These are phyloP conservation scores for Ellobium chinense DNA, from an alignment of 2,888 invertebrate species.

Conservation along the genomic window DNA sequence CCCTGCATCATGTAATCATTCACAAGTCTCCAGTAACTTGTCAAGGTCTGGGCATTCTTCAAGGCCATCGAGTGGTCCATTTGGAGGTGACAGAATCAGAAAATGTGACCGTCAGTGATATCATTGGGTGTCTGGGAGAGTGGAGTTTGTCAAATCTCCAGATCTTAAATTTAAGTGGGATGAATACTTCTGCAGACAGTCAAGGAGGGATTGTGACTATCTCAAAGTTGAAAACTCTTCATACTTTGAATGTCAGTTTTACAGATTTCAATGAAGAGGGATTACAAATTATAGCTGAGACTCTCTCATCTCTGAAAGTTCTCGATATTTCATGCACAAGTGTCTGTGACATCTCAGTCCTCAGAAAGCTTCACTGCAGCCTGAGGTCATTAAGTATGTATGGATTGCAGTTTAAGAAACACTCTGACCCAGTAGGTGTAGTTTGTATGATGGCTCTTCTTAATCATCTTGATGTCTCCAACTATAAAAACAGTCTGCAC, in stretches of 20 bases:
- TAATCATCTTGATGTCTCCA: constrained; percentile 82
- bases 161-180: constrained; percentile 83
- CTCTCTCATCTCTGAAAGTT: constrained; percentile 83
- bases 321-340: constrained; percentile 85
- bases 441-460: constrained; percentile 81
- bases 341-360: constrained; percentile 83
- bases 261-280: constrained; percentile 86
- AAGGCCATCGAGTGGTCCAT: constrained; percentile 83
- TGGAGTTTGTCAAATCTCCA: constrained; percentile 84
- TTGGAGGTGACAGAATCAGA: constrained; percentile 83
- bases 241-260: constrained; percentile 83
- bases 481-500: too few relatives aligned
- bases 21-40: constrained; percentile 83
- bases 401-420: constrained; percentile 80
- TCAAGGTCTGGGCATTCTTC: constrained; percentile 83
- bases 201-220: constrained; percentile 83
- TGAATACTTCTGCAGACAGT: constrained; percentile 83
- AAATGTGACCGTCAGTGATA: constrained; percentile 82
- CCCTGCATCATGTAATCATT: constrained; percentile 83
- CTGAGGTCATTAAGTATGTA: constrained; percentile 83
- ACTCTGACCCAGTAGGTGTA: constrained; percentile 79
- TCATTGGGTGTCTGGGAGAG: constrained; percentile 84
- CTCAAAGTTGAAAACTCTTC: constrained; percentile 83
- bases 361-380: constrained; percentile 82
- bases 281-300: constrained; percentile 84